phyloP scores from a whole-genome alignment of 2,113 vertebrate genomes.

The Anarrhichthys ocellatus region DNA sequence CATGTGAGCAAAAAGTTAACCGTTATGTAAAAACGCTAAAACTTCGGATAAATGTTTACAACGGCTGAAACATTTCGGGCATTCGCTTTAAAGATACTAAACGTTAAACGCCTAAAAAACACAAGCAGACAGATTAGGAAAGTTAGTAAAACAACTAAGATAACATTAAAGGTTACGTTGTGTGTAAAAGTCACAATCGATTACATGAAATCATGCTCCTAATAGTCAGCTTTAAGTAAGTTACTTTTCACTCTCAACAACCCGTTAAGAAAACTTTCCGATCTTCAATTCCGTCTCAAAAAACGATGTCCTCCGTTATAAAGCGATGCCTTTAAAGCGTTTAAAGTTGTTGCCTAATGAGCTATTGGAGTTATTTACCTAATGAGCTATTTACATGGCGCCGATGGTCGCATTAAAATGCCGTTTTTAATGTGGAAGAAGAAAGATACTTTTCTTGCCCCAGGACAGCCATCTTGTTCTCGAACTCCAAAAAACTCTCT shows the following conservation, averaged over 20 bases:
- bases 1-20: slow-evolving; percentile 8
- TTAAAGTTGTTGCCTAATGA: slow-evolving; percentile 3
- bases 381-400: background rate
- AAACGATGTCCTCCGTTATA: slow-evolving; percentile 7
- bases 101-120: background rate
- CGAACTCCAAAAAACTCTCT: slow-evolving; percentile 58
- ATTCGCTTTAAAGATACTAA: background rate
- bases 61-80: background rate
- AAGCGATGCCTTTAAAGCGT: slow-evolving; percentile 24
- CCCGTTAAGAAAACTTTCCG: slow-evolving; percentile 26
- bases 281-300: slow-evolving; percentile 11
- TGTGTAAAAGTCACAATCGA: background rate
- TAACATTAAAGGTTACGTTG: background rate
- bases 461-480: slow-evolving; percentile 86
- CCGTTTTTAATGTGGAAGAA: slow-evolving; percentile 18
- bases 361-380: background rate
- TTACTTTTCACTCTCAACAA: slow-evolving; percentile 12
- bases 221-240: background rate
- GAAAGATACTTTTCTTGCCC: slow-evolving; percentile 56
- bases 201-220: background rate
- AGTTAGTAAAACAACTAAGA: background rate
- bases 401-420: background rate
- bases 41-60: background rate
- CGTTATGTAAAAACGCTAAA: background rate
- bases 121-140: background rate